phyloP scores from a whole-genome alignment of 1,140 invertebrate species.

The Chironomus tepperi region DNA sequence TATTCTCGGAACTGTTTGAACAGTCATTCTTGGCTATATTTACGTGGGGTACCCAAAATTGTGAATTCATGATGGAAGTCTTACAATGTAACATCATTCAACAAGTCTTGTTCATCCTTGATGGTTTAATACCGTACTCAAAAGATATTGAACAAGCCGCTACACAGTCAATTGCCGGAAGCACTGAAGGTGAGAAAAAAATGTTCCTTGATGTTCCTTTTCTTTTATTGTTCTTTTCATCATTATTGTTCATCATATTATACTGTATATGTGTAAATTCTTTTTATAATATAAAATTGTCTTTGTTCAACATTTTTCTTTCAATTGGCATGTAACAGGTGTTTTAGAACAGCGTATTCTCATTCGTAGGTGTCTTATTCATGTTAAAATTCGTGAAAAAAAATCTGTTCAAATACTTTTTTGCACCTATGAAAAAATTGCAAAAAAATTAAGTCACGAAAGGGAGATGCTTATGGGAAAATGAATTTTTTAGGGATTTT shows the following conservation, averaged over 20 bases:
- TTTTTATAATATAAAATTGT: background rate
- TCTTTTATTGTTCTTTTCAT: background rate
- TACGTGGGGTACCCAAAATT: constrained; percentile 74
- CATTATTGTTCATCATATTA: background rate
- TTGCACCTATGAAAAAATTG: background rate
- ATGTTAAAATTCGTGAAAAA: background rate
- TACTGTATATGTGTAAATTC: background rate
- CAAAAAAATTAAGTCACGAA: background rate
- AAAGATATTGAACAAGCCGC: constrained; percentile 46
- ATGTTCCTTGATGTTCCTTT: constrained; percentile 20
- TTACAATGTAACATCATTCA: constrained; percentile 84
- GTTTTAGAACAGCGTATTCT: background rate
- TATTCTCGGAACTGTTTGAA: constrained; percentile 72
- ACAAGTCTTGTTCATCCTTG: constrained; percentile 72
- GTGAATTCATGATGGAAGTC: constrained; percentile 74
- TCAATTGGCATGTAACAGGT: background rate
- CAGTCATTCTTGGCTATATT: constrained; percentile 68
- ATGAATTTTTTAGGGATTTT: too few species aligned
- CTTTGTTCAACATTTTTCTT: background rate
- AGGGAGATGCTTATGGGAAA: too few species aligned
- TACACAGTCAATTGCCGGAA: constrained; percentile 38
- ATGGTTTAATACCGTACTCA: constrained; percentile 70
- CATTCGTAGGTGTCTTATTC: constrained; percentile 19
- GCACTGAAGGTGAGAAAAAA: constrained; percentile 35
- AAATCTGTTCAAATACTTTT: background rate